These are phyloP conservation scores for Harpalus rufipes DNA, from an alignment of 2,888 invertebrate genomes.

Conservation along the genomic window DNA sequence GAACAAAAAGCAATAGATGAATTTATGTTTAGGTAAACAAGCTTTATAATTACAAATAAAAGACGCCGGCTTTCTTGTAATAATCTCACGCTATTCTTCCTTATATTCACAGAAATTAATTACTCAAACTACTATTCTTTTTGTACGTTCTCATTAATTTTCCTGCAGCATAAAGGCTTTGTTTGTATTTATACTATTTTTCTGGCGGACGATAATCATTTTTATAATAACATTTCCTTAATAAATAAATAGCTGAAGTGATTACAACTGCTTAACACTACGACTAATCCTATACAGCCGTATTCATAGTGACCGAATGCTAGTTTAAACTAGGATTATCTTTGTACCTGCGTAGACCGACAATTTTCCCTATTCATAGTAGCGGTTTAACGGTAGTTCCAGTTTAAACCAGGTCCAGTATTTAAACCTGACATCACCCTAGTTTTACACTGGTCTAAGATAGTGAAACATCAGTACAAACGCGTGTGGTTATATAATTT, in stretches of 20 bases:
- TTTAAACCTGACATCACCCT: too few relatives aligned
- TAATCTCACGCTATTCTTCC: slow-evolving; percentile 7
- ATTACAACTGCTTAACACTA: too few relatives aligned
- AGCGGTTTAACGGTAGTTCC: too few relatives aligned
- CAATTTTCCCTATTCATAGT: too few relatives aligned
- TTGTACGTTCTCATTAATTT: slow-evolving; percentile 8
- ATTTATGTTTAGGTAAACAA: slow-evolving; percentile 40
- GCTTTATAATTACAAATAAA: slow-evolving; percentile 27
- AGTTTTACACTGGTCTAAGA: too few relatives aligned
- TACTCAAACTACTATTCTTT: slow-evolving; percentile 10
- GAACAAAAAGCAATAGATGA: slow-evolving; percentile 36
- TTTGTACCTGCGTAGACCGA: too few relatives aligned
- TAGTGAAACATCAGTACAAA: too few relatives aligned
- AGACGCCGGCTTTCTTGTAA: background rate
- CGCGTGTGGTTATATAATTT: too few relatives aligned
- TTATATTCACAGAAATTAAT: slow-evolving; percentile 23
- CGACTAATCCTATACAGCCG: too few relatives aligned
- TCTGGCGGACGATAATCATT: background rate
- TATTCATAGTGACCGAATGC: too few relatives aligned
- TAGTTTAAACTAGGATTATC: too few relatives aligned
- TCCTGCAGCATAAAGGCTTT: background rate
- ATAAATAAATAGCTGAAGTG: background rate
- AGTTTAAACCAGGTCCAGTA: too few relatives aligned
- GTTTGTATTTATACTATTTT: background rate
- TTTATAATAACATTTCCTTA: background rate